Conservation (phyloP, 37 sponge, comb jelly and placozoan genomes). For the Trichoplax adhaerens region DNA sequence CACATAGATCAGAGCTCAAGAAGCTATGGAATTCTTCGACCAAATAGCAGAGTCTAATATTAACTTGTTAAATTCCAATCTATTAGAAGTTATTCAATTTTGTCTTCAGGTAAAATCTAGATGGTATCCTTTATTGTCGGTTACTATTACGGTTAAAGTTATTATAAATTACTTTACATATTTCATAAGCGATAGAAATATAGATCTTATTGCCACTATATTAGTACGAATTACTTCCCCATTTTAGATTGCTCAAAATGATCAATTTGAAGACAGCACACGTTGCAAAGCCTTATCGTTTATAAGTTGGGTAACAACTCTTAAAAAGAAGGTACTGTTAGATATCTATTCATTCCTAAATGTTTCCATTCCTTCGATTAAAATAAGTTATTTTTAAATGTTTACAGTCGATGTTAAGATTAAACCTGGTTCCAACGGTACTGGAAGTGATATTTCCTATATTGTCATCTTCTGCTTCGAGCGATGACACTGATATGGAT, state of each 20-base stretch:
- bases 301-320: conserved; percentile 51
- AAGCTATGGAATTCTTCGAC: conserved; percentile 97
- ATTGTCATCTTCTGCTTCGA: not conserved
- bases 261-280: conserved; percentile 33
- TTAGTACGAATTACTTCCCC: not conserved
- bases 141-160: not conserved
- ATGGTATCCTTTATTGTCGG: not conserved
- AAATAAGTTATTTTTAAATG: not conserved
- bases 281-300: conserved; percentile 74
- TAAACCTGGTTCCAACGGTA: conserved; percentile 2
- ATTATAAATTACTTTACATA: not conserved
- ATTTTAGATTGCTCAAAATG: conserved; percentile 27
- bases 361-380: no score
- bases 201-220: conserved; percentile 1
- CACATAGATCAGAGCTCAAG: conserved; percentile 66
- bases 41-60: conserved; percentile 83
- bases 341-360: not conserved
- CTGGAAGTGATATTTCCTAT: conserved; percentile 2
- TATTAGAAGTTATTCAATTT: conserved; percentile 46
- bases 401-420: conserved; percentile 9
- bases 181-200: not conserved
- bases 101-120: conserved; percentile 39
- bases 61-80: conserved; percentile 44
- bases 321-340: conserved; percentile 63
- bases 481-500: no score